phyloP scores from a whole-genome alignment of 2,888 invertebrate species.

The Agrypnus murinus region DNA sequence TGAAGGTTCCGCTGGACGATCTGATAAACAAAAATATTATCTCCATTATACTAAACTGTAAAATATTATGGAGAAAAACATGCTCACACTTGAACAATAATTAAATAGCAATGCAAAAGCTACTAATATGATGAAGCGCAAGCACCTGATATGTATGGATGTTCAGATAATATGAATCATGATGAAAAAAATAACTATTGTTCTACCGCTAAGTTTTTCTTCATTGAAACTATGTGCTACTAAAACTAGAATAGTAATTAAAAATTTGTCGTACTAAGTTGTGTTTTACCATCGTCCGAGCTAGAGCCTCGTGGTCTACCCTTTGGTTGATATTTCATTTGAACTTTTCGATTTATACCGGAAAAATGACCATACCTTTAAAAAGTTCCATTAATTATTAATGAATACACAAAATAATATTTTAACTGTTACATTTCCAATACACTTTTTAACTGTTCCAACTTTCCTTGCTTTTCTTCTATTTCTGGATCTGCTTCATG shows the following conservation, averaged over 20 bases:
- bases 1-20: conserved; percentile 92
- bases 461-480: conserved; percentile 96
- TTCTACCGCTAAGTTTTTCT: too few relatives aligned
- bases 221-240: conserved; percentile 22
- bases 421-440: conserved; percentile 91
- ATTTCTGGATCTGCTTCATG: conserved; percentile 92
- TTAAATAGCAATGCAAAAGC: too few relatives aligned
- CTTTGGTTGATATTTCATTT: conserved; percentile 98
- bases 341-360: conserved; percentile 99
- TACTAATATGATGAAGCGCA: too few relatives aligned
- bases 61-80: background rate
- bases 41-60: conserved; percentile 1
- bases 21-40: conserved; percentile 72
- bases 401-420: conserved; percentile 27
- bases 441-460: conserved; percentile 98
- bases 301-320: conserved; percentile 93
- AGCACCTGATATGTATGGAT: too few relatives aligned
- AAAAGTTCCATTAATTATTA: conserved; percentile 40
- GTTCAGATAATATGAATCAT: too few relatives aligned
- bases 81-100: too few relatives aligned
- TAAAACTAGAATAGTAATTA: conserved; percentile 51
- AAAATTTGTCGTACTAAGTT: conserved; percentile 63
- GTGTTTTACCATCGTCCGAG: conserved; percentile 91
- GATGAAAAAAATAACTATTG: too few relatives aligned
- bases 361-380: conserved; percentile 98